These are phyloP conservation scores for Acanthisitta chloris DNA, from an alignment of 2,113 vertebrate genomes.

Conservation along the genomic window DNA sequence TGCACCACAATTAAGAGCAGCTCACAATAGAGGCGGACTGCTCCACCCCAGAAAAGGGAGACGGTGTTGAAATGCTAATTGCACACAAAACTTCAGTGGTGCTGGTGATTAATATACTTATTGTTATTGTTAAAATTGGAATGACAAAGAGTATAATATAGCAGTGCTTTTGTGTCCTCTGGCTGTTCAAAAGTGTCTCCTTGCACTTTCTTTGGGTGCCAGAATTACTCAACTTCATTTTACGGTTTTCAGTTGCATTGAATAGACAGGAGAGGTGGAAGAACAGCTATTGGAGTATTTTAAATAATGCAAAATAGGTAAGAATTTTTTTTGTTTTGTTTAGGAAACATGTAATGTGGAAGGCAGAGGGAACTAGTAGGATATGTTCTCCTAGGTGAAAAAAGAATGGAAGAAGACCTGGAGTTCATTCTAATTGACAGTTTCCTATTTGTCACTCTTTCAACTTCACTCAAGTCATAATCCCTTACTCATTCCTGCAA, in stretches of 20 bases:
- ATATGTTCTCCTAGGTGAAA: neutral
- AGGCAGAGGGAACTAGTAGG: neutral
- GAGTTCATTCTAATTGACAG: neutral
- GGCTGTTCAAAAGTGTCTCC: slow-evolving; percentile 64
- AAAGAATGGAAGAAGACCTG: neutral
- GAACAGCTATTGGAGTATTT: slow-evolving; percentile 53
- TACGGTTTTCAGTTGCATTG: slow-evolving; percentile 63
- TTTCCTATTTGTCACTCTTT: neutral
- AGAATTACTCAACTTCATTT: slow-evolving; percentile 73
- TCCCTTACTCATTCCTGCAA: neutral
- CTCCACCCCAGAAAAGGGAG: slow-evolving; percentile 35
- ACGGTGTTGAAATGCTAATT: slow-evolving; percentile 66
- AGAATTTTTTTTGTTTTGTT: neutral
- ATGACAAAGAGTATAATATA: slow-evolving; percentile 68
- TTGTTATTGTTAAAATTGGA: slow-evolving; percentile 70
- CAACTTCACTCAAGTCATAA: neutral
- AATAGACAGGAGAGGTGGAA: slow-evolving; percentile 68
- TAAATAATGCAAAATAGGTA: slow-evolving; percentile 49
- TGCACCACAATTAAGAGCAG: slow-evolving; percentile 48
- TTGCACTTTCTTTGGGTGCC: slow-evolving; percentile 71
- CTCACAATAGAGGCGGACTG: slow-evolving; percentile 17
- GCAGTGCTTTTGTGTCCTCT: slow-evolving; percentile 67
- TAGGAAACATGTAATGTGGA: neutral
- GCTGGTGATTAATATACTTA: slow-evolving; percentile 71
- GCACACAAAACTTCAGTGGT: slow-evolving; percentile 44